Conservation (phyloP, 2,113 vertebrate species). For the Clinocottus analis region DNA sequence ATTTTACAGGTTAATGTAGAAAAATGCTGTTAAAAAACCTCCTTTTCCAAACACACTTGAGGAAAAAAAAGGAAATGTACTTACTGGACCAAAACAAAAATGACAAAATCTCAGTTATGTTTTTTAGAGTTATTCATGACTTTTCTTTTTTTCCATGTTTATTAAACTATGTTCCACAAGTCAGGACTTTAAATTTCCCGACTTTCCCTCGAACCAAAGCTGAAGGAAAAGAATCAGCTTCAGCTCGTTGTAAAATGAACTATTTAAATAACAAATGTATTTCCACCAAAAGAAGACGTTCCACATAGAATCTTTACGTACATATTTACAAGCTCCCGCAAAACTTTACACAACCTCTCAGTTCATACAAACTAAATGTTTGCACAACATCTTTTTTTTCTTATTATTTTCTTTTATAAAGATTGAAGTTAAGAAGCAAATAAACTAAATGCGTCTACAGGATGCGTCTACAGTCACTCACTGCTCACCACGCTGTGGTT, state of each 20-base stretch:
- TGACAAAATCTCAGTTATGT: neutral
- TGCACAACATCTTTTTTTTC: slow-evolving; percentile 15
- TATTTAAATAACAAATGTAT: slow-evolving; percentile 60
- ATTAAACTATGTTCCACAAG: neutral
- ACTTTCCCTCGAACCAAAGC: neutral
- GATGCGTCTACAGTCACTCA: neutral
- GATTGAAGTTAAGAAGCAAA: slow-evolving; percentile 4
- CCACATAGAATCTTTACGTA: slow-evolving; percentile 71
- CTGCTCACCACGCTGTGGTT: neutral
- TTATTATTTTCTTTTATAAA: neutral
- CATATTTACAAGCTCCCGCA: slow-evolving; percentile 75
- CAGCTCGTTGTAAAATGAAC: too few relatives aligned
- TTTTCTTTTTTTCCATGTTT: neutral
- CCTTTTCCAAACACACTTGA: neutral
- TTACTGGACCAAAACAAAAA: neutral
- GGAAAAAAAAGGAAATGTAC: neutral
- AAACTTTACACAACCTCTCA: slow-evolving; percentile 48
- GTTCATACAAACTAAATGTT: slow-evolving; percentile 47
- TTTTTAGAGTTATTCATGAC: neutral
- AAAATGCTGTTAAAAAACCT: neutral
- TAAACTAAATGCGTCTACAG: slow-evolving; percentile 11
- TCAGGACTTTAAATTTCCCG: neutral
- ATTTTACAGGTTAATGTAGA: neutral
- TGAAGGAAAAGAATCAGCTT: neutral
- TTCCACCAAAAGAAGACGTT: slow-evolving; percentile 59